Conservation (phyloP, 2,888 invertebrate genomes). For the Ichneumoninae sp. region DNA sequence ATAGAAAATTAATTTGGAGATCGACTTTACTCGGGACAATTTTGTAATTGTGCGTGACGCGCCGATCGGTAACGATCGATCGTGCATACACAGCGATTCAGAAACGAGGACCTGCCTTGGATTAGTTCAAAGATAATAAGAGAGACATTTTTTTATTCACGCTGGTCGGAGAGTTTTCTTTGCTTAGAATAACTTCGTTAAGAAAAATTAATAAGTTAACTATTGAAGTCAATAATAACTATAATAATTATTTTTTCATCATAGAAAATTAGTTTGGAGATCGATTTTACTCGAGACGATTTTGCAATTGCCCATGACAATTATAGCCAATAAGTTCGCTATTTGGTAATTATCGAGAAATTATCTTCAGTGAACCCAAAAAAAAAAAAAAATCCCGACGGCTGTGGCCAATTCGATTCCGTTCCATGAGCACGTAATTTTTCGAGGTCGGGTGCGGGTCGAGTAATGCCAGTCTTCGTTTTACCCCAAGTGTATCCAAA, state of each 20-base stretch:
- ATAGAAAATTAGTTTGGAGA: too few relatives aligned
- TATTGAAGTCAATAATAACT: background rate
- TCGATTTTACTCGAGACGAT: background rate
- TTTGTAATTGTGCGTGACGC: slow-evolving; percentile 65
- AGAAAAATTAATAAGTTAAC: too few relatives aligned
- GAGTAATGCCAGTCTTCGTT: too few relatives aligned
- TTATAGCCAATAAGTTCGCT: background rate
- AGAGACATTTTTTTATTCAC: slow-evolving; percentile 60
- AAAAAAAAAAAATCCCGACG: too few relatives aligned
- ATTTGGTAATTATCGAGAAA: background rate
- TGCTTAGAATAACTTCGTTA: too few relatives aligned
- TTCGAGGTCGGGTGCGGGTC: too few relatives aligned
- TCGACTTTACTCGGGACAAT: background rate
- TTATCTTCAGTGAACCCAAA: background rate
- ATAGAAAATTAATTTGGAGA: too few relatives aligned
- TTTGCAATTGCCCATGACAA: background rate
- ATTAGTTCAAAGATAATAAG: slow-evolving; percentile 4
- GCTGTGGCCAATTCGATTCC: too few relatives aligned
- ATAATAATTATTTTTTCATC: background rate
- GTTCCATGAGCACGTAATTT: too few relatives aligned
- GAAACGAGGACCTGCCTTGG: slow-evolving; percentile 59
- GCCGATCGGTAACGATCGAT: slow-evolving; percentile 66
- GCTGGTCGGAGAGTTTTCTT: slow-evolving; percentile 54
- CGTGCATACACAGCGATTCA: slow-evolving; percentile 62
- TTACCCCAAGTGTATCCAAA: too few relatives aligned